Conservation (phyloP, 2,113 vertebrate genomes). For the Urocitellus parryii region DNA sequence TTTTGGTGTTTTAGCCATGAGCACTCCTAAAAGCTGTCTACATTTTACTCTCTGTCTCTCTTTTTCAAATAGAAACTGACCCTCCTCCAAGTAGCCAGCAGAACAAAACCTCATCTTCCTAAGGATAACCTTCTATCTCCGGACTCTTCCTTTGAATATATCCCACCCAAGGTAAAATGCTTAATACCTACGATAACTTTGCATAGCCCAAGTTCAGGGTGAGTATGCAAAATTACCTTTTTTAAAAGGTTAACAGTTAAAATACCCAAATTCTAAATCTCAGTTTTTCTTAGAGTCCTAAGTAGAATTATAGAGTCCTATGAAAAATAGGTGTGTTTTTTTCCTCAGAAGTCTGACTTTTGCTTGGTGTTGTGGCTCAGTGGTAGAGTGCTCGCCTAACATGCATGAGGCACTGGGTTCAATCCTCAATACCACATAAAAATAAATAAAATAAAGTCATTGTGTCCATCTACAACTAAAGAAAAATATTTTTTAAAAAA, state of each 20-base stretch:
- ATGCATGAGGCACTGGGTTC: too few species aligned
- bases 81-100: conserved; percentile 90
- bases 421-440: too few species aligned
- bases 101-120: conserved; percentile 86
- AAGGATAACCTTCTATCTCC: conserved; percentile 61
- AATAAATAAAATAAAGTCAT: too few species aligned
- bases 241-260: background rate
- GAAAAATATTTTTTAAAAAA: too few species aligned
- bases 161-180: conserved; percentile 93
- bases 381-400: too few species aligned
- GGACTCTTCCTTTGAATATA: conserved; percentile 93
- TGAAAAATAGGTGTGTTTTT: background rate
- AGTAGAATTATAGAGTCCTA: conserved; percentile 22
- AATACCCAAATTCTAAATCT: conserved; percentile 26
- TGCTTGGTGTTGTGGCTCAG: too few species aligned
- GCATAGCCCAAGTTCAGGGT: background rate
- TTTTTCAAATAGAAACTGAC: conserved; percentile 89
- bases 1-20: conserved; percentile 38
- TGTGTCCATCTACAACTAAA: too few species aligned
- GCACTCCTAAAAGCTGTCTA: conserved; percentile 24
- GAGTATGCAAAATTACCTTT: conserved; percentile 11
- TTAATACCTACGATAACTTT: background rate
- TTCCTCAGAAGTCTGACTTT: conserved; percentile 24
- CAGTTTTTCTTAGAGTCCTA: background rate
- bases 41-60: conserved; percentile 49